Conservation (phyloP, 2,113 vertebrate genomes). For the Plecturocebus donacophilus region DNA sequence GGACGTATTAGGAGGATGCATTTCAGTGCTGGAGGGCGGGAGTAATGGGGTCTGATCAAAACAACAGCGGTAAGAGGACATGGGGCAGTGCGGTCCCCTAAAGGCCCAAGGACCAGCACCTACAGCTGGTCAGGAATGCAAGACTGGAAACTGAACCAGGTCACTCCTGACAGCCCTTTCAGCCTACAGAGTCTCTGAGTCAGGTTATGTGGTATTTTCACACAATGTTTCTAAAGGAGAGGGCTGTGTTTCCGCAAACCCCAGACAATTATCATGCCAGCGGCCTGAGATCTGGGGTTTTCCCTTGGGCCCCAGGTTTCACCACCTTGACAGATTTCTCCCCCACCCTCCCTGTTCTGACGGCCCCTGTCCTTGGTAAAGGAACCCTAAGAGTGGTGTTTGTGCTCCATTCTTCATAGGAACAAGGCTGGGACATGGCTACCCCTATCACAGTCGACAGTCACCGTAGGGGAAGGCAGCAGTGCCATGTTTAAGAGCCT, state of each 20-base stretch:
- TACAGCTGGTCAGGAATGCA: neutral
- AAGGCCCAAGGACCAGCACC: neutral
- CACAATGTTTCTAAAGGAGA: neutral
- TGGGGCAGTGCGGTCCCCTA: rapidly evolving
- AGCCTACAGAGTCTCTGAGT: neutral
- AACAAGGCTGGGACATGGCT: neutral
- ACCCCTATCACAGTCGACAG: rapidly evolving
- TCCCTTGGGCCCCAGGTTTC: neutral
- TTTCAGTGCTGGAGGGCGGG: neutral
- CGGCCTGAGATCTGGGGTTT: neutral
- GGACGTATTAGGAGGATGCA: no score
- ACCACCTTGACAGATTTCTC: neutral
- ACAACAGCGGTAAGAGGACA: neutral
- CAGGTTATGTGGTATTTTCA: neutral
- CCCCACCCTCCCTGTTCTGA: neutral
- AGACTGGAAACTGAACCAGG: neutral
- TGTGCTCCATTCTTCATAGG: neutral
- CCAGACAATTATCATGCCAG: neutral
- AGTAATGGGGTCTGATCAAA: neutral
- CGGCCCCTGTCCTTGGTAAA: neutral
- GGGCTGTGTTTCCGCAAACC: neutral
- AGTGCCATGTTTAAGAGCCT: neutral
- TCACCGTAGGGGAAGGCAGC: neutral
- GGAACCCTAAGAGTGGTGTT: neutral
- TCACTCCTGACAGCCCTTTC: neutral